These are phyloP conservation scores for Hetaerina americana DNA, from an alignment of 1,140 invertebrate genomes.

Conservation along the genomic window DNA sequence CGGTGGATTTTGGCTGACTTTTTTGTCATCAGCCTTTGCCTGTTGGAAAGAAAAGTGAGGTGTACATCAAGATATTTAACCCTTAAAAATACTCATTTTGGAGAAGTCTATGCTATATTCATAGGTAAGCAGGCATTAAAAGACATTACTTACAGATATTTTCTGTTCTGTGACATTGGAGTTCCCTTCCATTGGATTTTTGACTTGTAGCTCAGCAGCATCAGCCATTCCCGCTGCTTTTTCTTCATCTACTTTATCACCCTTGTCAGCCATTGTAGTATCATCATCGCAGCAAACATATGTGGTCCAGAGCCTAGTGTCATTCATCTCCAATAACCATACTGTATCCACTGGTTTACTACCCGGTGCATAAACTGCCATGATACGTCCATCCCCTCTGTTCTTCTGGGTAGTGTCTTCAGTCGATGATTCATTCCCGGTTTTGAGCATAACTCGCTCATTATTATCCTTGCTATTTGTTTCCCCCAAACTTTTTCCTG, in stretches of 20 bases:
- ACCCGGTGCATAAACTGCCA: not conserved
- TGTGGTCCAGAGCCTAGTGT: not conserved
- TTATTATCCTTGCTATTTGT: not conserved
- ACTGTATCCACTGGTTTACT: not conserved
- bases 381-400: not conserved
- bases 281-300: not conserved
- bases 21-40: not conserved
- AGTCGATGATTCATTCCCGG: not conserved
- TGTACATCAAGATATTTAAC: not conserved
- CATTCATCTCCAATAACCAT: not conserved
- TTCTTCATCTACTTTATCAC: not conserved
- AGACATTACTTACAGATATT: no score
- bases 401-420: not conserved
- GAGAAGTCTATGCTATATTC: no score
- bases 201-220: no score
- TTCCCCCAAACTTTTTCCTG: no score
- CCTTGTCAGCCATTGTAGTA: not conserved
- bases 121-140: no score
- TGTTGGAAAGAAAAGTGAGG: not conserved
- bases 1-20: not conserved
- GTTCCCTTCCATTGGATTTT: no score
- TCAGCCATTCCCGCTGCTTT: not conserved
- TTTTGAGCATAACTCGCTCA: not conserved
- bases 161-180: no score
- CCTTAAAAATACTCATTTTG: no score